Evolutionary conservation across 2,797 vertebrate species (phyloP).

Genomic region (Sebastiscus tertius): DNA sequence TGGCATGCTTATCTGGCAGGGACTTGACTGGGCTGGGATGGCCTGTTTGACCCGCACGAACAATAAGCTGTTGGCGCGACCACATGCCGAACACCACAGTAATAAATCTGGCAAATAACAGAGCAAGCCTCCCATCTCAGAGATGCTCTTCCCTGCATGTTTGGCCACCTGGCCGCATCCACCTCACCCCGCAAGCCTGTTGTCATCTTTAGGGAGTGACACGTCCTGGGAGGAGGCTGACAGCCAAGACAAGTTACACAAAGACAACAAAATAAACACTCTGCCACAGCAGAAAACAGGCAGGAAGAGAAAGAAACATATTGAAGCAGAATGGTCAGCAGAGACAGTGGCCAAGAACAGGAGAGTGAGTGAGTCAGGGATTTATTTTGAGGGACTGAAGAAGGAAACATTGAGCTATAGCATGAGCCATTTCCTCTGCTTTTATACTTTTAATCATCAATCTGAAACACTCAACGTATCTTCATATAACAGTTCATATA

Average conservation of each 20-base stretch:
- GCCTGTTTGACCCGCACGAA: slow-evolving; percentile 36
- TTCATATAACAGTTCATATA: no score
- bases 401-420: slow-evolving; percentile 7
- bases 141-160: slow-evolving; percentile 9
- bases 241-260: slow-evolving; percentile 13
- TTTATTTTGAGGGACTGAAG: slow-evolving; percentile 40
- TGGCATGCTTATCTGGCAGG: slow-evolving; percentile 29
- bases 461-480: neutral
- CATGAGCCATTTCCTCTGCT: neutral
- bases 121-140: slow-evolving; percentile 10
- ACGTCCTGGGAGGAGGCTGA: slow-evolving; percentile 20
- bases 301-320: slow-evolving; percentile 2
- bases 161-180: slow-evolving; percentile 31
- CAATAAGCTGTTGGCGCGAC: slow-evolving; percentile 29
- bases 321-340: slow-evolving; percentile 28
- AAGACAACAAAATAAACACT: slow-evolving; percentile 23
- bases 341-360: slow-evolving; percentile 10
- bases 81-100: slow-evolving; percentile 10
- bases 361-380: slow-evolving; percentile 29
- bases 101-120: slow-evolving; percentile 25
- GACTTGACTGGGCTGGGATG: neutral
- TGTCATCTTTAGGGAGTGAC: slow-evolving; percentile 45
- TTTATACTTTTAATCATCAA: slow-evolving; percentile 22
- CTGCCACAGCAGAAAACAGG: slow-evolving; percentile 19
- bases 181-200: neutral